Percentiles rank a stretch among this genome's conserved stretches.
phyloP scores from a whole-genome alignment of 2,888 invertebrate genomes.

The Scaptomyza tumidula region DNA sequence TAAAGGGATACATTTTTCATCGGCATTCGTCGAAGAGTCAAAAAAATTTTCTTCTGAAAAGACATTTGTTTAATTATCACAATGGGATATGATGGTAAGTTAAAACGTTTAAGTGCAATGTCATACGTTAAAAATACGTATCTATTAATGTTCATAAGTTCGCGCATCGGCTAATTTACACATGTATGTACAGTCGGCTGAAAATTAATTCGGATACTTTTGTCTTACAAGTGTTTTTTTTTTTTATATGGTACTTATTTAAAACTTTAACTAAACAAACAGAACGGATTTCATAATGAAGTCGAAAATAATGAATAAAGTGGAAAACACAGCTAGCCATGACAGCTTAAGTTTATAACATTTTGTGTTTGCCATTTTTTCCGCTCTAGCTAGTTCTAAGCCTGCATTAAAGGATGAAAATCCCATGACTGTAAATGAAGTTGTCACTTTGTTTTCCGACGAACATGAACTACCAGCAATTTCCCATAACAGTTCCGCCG shows the following conservation, averaged over 20 bases:
- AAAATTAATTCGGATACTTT: background rate
- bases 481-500: background rate
- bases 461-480: too few species aligned
- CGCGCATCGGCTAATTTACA: constrained; percentile 40
- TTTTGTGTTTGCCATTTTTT: background rate
- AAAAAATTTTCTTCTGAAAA: constrained; percentile 43
- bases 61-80: constrained; percentile 29
- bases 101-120: background rate
- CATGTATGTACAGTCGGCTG: constrained; percentile 14
- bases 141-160: constrained; percentile 18
- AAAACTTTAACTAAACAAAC: background rate
- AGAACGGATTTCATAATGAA: background rate
- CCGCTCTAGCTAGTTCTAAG: background rate
- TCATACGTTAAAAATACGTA: constrained; percentile 2
- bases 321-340: background rate
- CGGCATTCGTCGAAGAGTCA: constrained; percentile 53
- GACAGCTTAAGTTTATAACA: background rate
- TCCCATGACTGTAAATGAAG: background rate
- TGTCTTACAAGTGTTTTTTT: background rate
- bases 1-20: constrained; percentile 67
- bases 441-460: background rate
- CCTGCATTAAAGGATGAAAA: background rate
- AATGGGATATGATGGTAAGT: constrained; percentile 72
- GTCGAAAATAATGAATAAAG: background rate
- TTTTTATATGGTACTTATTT: background rate